Evolutionary conservation across 2,888 invertebrate genomes (phyloP), one percentile per base, ranked within the genome.

Genomic region (Drosophila percnosoma): DNA sequence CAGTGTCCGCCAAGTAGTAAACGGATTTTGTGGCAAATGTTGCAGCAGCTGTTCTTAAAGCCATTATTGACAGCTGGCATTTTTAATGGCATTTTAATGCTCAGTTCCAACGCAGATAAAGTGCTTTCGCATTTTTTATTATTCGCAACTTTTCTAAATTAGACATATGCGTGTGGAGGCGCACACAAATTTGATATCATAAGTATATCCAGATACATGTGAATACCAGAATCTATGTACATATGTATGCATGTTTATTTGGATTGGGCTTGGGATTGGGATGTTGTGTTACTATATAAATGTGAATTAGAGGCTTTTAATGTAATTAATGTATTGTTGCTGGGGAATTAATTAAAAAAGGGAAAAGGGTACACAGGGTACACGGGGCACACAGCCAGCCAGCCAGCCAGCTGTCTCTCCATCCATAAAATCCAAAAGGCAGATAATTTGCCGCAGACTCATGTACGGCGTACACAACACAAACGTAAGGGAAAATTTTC

Each of bases 31-130:
- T 62, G 49, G 48, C 78, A 68, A 78, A 78, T 68, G 64, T 36
- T 29, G 27, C 53, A 67, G 55, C 80, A 81, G 80, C 80, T 78
- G 72, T 55, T 75, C 51, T 53, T 38, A 6, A 54, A 59, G 42
- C 66, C 57, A 82, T 79, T 62, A 66, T 57, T 73, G 81, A 82
- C 81, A 82, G 77, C 80, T 82, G 82, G 72, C 72, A 54, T 74
- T 82, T 76, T 77, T 77, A 81, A 79, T 76, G 70, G 69, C 51
- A 54, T 66, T 70, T 67, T 78, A 66, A 69, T 75, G 78, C 61
- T 66, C 51, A 49, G 53, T 80, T 68, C 73, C 65, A 76, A 76
- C 36, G 61, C 42, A 70, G 74, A 73, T 70, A 61, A 71, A 66
- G 68, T 63, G 68, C 38, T 33, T 54, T 63, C 51, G 13, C 27